A percentile compares a stretch with the other conserved stretches of the same genome.
These are phyloP conservation scores for Myripristis jacobus DNA, from an alignment of 2,797 vertebrate genomes.

Conservation along the genomic window DNA sequence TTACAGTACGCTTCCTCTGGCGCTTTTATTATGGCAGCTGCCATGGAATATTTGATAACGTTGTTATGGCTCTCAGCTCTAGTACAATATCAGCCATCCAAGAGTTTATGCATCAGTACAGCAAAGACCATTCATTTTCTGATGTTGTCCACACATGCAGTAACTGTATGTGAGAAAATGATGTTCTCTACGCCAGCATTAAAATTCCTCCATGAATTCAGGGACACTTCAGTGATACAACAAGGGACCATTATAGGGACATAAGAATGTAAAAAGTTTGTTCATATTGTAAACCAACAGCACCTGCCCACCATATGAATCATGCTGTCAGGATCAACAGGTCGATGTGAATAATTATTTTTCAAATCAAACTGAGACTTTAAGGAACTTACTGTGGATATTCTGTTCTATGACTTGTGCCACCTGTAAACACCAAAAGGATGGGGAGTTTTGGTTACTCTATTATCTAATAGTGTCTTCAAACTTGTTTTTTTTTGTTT, in stretches of 20 bases:
- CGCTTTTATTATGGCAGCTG: constrained; percentile 49
- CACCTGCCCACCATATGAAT: not conserved
- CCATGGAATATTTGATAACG: constrained; percentile 66
- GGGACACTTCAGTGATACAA: not conserved
- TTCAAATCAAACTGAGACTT: constrained; percentile 23
- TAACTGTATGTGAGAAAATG: constrained; percentile 41
- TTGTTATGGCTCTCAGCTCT: constrained; percentile 56
- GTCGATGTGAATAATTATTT: constrained; percentile 16
- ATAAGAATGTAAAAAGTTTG: constrained; percentile 14
- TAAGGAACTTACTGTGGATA: constrained; percentile 2
- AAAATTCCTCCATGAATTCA: constrained; percentile 15
- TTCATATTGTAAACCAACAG: too few species aligned
- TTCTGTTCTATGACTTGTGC: not conserved
- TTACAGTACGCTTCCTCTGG: constrained; percentile 54
- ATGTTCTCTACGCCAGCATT: constrained; percentile 47
- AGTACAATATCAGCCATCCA: constrained; percentile 50
- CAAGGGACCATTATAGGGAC: constrained; percentile 7
- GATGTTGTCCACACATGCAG: not conserved
- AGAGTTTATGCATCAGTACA: constrained; percentile 46
- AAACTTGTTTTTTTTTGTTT: constrained; percentile 18
- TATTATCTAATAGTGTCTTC: constrained; percentile 21
- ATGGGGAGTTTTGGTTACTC: constrained; percentile 9
- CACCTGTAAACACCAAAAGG: not conserved
- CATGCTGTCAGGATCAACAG: constrained; percentile 33
- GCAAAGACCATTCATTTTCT: constrained; percentile 53